phyloP scores from a whole-genome alignment of 1,140 invertebrate species.

The Steinernema feltiae region DNA sequence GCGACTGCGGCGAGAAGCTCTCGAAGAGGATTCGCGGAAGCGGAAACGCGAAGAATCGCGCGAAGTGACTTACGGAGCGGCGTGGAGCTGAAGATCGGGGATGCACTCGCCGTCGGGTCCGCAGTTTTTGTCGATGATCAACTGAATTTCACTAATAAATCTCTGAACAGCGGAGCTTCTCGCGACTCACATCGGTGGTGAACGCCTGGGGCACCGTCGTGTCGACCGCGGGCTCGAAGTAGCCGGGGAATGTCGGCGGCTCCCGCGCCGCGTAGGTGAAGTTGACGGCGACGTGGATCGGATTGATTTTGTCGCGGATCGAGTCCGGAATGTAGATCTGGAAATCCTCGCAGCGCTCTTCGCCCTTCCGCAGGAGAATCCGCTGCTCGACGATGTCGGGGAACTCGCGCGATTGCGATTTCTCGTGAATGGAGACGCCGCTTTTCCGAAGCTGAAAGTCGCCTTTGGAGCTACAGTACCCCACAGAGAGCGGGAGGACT shows the following conservation, averaged over 20 bases:
- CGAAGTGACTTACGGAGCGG: constrained; percentile 60
- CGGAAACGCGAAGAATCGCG: neutral
- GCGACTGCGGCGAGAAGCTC: neutral
- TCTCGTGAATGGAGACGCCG: neutral
- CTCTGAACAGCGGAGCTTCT: neutral
- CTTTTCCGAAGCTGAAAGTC: neutral
- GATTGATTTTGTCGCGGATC: constrained; percentile 80
- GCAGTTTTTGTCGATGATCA: constrained; percentile 83
- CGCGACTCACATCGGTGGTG: constrained; percentile 41
- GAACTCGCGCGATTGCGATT: constrained; percentile 41
- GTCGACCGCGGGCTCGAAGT: constrained; percentile 57
- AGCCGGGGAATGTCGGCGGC: constrained; percentile 30
- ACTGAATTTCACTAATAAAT: constrained; percentile 58
- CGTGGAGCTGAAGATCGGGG: constrained; percentile 69
- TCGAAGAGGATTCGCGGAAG: constrained; percentile 29
- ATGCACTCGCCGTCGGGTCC: constrained; percentile 83
- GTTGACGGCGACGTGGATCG: constrained; percentile 77
- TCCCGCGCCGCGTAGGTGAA: constrained; percentile 67
- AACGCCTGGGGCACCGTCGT: constrained; percentile 48
- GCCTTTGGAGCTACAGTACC: neutral
- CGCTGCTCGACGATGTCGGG: constrained; percentile 51
- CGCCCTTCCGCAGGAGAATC: constrained; percentile 32
- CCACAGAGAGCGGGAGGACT: neutral
- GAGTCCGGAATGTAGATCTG: constrained; percentile 26
- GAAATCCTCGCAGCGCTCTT: constrained; percentile 29